Evolutionary conservation across 2,888 invertebrate species (phyloP), one percentile per base, ranked within the genome.

Genomic region (Cheilosia pagana): DNA sequence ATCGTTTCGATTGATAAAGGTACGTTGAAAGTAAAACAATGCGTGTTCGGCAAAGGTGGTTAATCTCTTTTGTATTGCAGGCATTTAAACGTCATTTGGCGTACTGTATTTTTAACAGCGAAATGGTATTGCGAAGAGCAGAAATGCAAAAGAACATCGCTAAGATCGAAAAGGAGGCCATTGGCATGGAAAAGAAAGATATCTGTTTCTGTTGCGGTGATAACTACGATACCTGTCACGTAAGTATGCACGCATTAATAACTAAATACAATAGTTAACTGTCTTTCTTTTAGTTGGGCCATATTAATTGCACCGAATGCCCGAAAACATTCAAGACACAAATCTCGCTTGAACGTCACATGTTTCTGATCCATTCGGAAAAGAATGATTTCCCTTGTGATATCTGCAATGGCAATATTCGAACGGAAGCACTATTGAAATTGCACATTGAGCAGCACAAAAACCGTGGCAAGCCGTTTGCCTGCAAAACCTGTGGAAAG

Each of bases 311-410:
- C 86, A 90, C 91, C 3, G 91, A 94, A 87, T 97, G 97, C 88
- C 93, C 94, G 12, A 95, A 96, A 89, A 94, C 95, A 3, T 97
- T 96, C 89, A 94, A 95, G 88, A 94, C 95, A 41, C 93, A 94
- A 89, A 92, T 94, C 28, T 95, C 94, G 87, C 93, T 95, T 81
- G 93, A 94, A 57, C 93, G 94, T 7, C 97, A 97, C 90, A 91
- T 93, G 16, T 92, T 93, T 62, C 94, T 95, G 14, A 94, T 96
- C 77, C 97, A 97, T 90, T 94, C 95, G 57, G 94, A 94, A 43
- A 93, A 93, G 53, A 93, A 94, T 81, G 93, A 94, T 81, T 93
- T 94, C 85, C 90, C 92, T 2, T 97, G 97, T 89, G 92, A 92
- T 1, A 93, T 94, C 70, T 97, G 97, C 88, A 93, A 93, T 70